phyloP scores from a whole-genome alignment of 2,113 vertebrate species.

The Cranoglanis bouderius region DNA sequence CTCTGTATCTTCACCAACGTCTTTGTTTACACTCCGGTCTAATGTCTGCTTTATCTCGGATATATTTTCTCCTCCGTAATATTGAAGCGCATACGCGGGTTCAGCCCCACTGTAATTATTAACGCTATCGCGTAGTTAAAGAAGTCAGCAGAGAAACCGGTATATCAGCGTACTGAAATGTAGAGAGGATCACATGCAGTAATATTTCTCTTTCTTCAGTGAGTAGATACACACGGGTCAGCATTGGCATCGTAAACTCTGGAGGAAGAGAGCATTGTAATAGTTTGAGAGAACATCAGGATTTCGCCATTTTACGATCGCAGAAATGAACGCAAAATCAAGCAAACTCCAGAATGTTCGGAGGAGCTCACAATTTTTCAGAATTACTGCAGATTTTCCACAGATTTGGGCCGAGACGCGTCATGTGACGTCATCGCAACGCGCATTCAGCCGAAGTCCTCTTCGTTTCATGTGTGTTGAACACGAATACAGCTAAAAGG shows the following conservation, averaged over 20 bases:
- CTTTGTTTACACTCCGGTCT: conserved; percentile 30
- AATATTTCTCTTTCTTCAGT: neutral
- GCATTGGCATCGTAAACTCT: neutral
- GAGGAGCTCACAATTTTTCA: too few relatives aligned
- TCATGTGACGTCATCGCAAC: too few relatives aligned
- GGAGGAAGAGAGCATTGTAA: neutral
- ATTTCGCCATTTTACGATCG: too few relatives aligned
- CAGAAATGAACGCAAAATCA: too few relatives aligned
- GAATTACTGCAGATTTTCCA: too few relatives aligned
- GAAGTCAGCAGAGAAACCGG: neutral
- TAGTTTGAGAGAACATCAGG: neutral
- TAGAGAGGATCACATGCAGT: neutral
- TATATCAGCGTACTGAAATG: neutral
- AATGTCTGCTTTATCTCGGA: conserved; percentile 31
- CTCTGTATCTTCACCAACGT: neutral
- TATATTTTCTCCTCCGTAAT: neutral
- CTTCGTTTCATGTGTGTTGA: too few relatives aligned
- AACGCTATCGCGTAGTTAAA: neutral
- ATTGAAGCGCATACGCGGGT: neutral
- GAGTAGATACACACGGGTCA: neutral
- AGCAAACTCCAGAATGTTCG: too few relatives aligned
- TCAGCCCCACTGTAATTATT: conserved; percentile 27
- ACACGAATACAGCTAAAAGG: too few relatives aligned
- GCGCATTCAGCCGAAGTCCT: too few relatives aligned
- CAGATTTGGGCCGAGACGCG: too few relatives aligned